Conservation (phyloP, 2,888 invertebrate genomes). For the Tenthredo amoena region DNA sequence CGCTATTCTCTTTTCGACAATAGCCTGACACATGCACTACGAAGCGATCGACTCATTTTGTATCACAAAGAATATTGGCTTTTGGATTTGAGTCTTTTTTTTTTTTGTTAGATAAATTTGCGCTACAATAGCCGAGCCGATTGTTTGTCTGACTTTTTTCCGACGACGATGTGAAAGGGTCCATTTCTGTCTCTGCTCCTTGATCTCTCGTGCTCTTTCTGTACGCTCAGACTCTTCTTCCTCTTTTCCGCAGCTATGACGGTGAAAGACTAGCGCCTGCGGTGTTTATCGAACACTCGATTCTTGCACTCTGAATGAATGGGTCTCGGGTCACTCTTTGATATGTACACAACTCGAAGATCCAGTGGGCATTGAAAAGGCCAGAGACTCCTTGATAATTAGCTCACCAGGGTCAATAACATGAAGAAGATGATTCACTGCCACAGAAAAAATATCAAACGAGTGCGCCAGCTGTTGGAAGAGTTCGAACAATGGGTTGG, state of each 20-base stretch:
- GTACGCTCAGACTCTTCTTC: neutral
- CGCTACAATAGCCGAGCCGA: conserved; percentile 12
- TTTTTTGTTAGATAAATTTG: conserved; percentile 32
- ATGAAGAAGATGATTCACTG: neutral
- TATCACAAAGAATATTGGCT: conserved; percentile 22
- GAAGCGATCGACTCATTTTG: conserved; percentile 7
- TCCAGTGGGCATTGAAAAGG: neutral
- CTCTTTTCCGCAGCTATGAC: neutral
- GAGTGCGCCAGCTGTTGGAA: conserved; percentile 20
- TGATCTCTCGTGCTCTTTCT: neutral
- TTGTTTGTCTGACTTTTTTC: neutral
- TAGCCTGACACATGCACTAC: neutral
- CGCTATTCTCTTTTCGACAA: conserved; percentile 9
- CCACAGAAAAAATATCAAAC: conserved; percentile 24
- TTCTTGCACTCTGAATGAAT: conserved; percentile 21
- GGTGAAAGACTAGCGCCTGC: neutral
- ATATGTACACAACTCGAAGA: conserved; percentile 4
- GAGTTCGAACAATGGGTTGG: conserved; percentile 38
- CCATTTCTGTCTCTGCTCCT: conserved; percentile 5
- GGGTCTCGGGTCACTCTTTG: conserved; percentile 19
- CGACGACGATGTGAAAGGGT: conserved; percentile 15
- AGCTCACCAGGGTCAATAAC: conserved; percentile 25
- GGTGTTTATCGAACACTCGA: conserved; percentile 29
- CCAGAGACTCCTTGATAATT: neutral
- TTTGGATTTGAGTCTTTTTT: neutral